Conservation (phyloP, 2,113 vertebrate species). For the Uropsilus gracilis region DNA sequence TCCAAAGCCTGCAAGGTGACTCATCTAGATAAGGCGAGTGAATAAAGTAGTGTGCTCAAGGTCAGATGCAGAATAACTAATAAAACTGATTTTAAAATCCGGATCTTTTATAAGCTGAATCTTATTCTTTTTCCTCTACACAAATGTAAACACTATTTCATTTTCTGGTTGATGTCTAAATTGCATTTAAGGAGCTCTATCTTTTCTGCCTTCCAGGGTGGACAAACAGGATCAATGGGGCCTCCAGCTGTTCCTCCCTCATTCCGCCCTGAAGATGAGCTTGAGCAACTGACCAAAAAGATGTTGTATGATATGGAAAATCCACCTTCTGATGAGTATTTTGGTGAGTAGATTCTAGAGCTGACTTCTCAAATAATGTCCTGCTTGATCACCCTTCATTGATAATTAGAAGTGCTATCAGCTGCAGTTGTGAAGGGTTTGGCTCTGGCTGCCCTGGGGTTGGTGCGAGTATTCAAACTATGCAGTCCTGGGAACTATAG, state of each 20-base stretch:
- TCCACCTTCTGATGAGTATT: constrained; percentile 96
- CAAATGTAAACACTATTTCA: not conserved
- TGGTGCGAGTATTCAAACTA: fast-evolving
- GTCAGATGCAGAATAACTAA: not conserved
- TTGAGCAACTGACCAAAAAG: constrained; percentile 98
- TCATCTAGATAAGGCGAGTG: not conserved
- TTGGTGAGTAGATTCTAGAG: constrained; percentile 88
- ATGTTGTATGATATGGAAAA: constrained; percentile 99
- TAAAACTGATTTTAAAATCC: not conserved
- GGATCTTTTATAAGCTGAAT: not conserved
- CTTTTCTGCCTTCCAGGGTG: constrained; percentile 77
- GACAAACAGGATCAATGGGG: constrained; percentile 77
- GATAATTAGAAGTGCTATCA: not conserved
- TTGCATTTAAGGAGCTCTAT: not conserved
- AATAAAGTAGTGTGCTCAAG: not conserved
- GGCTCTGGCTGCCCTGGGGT: not conserved
- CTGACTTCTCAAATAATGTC: not conserved
- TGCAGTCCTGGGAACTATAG: not conserved
- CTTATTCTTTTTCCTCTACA: not conserved
- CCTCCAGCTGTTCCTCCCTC: constrained; percentile 76
- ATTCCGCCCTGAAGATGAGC: constrained; percentile 95
- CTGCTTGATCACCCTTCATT: not conserved
- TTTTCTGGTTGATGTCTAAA: not conserved
- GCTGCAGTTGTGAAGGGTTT: not conserved
- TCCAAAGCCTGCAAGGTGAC: not conserved